Evolutionary conservation across 1,140 invertebrate genomes (phyloP).

Genomic region (Hirudo medicinalis): DNA sequence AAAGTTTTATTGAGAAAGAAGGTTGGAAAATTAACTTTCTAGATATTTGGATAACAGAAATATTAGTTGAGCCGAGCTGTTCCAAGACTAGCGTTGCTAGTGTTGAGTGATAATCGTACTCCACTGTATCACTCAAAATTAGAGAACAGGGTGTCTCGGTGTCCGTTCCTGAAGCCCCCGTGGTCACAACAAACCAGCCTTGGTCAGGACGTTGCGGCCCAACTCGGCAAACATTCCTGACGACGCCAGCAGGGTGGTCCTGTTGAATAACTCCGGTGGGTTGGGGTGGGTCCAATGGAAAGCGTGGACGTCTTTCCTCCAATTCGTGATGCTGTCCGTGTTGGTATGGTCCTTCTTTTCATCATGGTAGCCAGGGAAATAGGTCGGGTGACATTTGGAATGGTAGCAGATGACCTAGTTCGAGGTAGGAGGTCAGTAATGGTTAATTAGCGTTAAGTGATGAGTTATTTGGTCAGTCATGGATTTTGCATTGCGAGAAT

Average conservation of each 20-base stretch:
- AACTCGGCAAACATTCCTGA: slow-evolving; percentile 17
- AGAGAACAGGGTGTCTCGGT: no score
- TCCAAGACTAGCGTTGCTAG: no score
- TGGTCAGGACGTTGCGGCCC: slow-evolving; percentile 17
- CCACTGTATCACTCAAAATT: no score
- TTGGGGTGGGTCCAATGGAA: slow-evolving; percentile 23
- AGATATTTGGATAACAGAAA: no score
- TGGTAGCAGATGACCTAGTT: slow-evolving; percentile 21
- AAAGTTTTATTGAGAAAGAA: no score
- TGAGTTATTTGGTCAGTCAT: not conserved
- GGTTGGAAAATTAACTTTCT: no score
- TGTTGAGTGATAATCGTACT: no score
- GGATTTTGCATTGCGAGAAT: not conserved
- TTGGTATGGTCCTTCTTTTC: slow-evolving; percentile 17
- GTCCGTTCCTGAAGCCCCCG: no score
- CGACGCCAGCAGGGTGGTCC: not conserved
- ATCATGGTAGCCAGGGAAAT: slow-evolving; percentile 7
- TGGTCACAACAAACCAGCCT: slow-evolving; percentile 17
- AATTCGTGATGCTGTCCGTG: slow-evolving; percentile 19
- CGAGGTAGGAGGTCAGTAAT: not conserved
- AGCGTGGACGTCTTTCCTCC: slow-evolving; percentile 18
- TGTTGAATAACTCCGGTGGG: slow-evolving; percentile 15
- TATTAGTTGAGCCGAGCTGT: no score
- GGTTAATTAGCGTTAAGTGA: not conserved
- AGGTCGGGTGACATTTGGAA: slow-evolving; percentile 17